Percentiles rank a stretch among this genome's conserved stretches.
These are phyloP conservation scores for Notodonta dromedarius DNA, from an alignment of 2,888 invertebrate genomes.

Conservation along the genomic window DNA sequence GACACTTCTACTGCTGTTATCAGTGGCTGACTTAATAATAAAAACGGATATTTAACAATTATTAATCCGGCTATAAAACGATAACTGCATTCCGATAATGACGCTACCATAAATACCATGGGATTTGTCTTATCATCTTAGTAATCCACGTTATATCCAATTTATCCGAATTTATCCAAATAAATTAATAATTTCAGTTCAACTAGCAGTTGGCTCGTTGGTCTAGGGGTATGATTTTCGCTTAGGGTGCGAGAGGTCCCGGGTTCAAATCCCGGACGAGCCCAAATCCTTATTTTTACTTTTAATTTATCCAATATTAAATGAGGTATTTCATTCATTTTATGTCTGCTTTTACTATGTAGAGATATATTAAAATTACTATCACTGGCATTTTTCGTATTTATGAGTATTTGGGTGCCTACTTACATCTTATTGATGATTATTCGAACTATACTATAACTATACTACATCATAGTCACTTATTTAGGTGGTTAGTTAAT, in stretches of 20 bases:
- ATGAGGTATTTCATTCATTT: no score
- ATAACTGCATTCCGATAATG: neutral
- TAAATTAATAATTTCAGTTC: conserved; percentile 1
- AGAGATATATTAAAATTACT: no score
- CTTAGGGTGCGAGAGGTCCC: conserved; percentile 84
- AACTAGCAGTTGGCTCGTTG: conserved; percentile 65
- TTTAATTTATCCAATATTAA: conserved; percentile 11
- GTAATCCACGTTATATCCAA: neutral
- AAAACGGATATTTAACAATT: no score
- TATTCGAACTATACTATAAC: no score
- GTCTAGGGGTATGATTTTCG: conserved; percentile 84
- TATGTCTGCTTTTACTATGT: no score
- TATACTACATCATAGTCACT: neutral
- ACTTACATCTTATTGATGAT: neutral
- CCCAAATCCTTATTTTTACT: conserved; percentile 48
- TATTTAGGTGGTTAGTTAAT: neutral
- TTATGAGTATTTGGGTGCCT: no score
- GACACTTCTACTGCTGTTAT: no score
- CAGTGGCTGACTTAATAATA: no score
- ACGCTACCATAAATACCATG: neutral
- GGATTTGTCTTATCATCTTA: neutral
- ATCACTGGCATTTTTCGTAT: no score
- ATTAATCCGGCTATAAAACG: neutral
- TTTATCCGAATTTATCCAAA: neutral
- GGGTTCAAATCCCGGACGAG: conserved; percentile 83